Percentiles rank a stretch among this genome's conserved stretches.
phyloP scores from a whole-genome alignment of 2,113 vertebrate genomes.

The Nansenia antarctica region DNA sequence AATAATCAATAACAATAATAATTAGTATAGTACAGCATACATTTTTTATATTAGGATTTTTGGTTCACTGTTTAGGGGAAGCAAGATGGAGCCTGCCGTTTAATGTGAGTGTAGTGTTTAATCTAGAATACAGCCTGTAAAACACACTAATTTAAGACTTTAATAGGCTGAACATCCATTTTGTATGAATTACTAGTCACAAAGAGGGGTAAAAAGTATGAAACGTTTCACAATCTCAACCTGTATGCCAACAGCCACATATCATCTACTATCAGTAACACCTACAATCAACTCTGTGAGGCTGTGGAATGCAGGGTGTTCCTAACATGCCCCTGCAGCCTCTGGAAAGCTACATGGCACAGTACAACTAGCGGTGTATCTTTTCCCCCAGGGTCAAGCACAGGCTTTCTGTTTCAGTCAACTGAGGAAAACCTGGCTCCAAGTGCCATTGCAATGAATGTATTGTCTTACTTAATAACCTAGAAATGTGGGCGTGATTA shows the following conservation, averaged over 20 bases:
- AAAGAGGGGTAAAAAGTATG: neutral
- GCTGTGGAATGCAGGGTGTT: slow-evolving; percentile 48
- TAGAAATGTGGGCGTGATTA: slow-evolving; percentile 67
- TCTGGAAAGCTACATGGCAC: slow-evolving; percentile 39
- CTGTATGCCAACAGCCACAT: slow-evolving; percentile 59
- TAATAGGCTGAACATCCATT: neutral
- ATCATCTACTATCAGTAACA: slow-evolving; percentile 55
- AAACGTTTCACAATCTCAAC: slow-evolving; percentile 1
- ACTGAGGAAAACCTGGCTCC: slow-evolving; percentile 40
- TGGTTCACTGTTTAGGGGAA: too few relatives aligned
- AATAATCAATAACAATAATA: too few relatives aligned
- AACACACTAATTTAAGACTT: neutral
- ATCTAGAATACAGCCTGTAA: neutral
- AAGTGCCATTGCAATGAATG: slow-evolving; percentile 64
- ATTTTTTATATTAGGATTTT: too few relatives aligned
- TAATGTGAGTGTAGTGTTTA: too few relatives aligned
- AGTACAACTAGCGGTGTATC: slow-evolving; percentile 46
- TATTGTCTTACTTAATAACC: slow-evolving; percentile 69
- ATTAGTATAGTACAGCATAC: too few relatives aligned
- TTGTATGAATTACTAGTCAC: neutral
- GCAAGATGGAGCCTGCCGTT: too few relatives aligned
- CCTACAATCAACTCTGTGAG: slow-evolving; percentile 61
- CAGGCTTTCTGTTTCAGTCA: slow-evolving; percentile 19
- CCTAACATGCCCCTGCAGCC: slow-evolving; percentile 55
- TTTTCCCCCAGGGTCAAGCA: slow-evolving; percentile 25